Evolutionary conservation across 2,888 invertebrate genomes (phyloP), one percentile per base, ranked within the genome.

Genomic region (Calephelis perditalis): DNA sequence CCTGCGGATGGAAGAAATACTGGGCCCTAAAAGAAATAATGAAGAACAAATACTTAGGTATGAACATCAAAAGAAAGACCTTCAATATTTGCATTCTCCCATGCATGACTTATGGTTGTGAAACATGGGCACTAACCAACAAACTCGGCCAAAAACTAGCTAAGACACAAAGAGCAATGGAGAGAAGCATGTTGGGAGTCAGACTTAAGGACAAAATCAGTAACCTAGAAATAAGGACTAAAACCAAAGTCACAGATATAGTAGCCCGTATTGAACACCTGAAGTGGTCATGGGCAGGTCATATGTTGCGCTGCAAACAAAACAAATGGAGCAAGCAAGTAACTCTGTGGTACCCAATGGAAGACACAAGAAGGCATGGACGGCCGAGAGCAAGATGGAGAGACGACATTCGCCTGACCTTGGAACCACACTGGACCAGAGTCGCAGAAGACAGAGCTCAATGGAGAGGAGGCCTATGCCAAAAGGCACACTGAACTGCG

Each of bases 1-100:
- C 58, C 7, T 56, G 58, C 5, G 57, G 61, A 46, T 65, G 66
- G 66, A 66, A 58, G 56, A 61, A 58, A 47, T 64, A 62, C 56
- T 67, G 64, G 63, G 2, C 49, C 6, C 7, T 3, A 5, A 44
- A 5, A 6, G 10, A 44, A 44, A 5, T n/a, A 44, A 44, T 44
- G 44, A 11, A 10, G 62, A 9, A 63, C 57, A 45, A 59, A 63
- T 40, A 46, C 62, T 9, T 60, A 62, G 57, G 44, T 10, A 44
- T 44, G 7, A 3, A 44, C 44, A 44, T 44, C 6, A 44, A 63
- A 62, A 44, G 57, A 46, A 37, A 61, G 60, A 56, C 49, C 54
- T 56, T 43, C 60, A 61, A 57, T 35, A 44, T 11, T 45, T 35
- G 55, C 37, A 55, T 55, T 55, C 52, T 58, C 47, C 49, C 49